Evolutionary conservation across 2,113 vertebrate genomes (phyloP).

Genomic region (Kryptolebias marmoratus): DNA sequence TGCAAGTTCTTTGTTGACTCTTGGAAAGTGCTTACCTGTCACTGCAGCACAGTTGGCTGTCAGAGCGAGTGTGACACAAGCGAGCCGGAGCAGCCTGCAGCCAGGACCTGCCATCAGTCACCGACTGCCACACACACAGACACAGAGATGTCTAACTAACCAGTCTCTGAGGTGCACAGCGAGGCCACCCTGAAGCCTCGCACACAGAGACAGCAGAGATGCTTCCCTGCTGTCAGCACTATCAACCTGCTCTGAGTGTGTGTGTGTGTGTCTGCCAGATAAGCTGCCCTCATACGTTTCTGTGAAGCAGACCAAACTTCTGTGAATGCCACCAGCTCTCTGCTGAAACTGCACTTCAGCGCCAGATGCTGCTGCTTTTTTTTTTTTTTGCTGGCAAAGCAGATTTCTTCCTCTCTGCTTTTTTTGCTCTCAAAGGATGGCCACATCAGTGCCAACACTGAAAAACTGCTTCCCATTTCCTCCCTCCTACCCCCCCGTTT

Average conservation of each 20-base stretch:
- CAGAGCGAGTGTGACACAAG: slow-evolving; percentile 68
- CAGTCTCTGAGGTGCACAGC: slow-evolving; percentile 71
- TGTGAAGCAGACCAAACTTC: slow-evolving; percentile 72
- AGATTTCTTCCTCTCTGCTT: slow-evolving; percentile 63
- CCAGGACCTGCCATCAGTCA: slow-evolving; percentile 73
- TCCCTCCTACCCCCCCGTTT: not conserved
- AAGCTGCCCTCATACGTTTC: slow-evolving; percentile 74
- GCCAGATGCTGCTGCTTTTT: slow-evolving; percentile 49
- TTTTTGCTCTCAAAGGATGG: slow-evolving; percentile 60
- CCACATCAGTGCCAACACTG: slow-evolving; percentile 65
- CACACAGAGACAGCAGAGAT: slow-evolving; percentile 48
- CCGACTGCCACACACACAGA: slow-evolving; percentile 59
- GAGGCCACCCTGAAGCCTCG: slow-evolving; percentile 68
- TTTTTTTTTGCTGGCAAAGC: slow-evolving; percentile 70
- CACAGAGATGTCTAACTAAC: slow-evolving; percentile 68
- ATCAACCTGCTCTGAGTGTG: slow-evolving; percentile 48
- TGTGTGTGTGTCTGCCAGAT: slow-evolving; percentile 55
- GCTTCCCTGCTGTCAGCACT: slow-evolving; percentile 76
- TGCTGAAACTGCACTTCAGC: slow-evolving; percentile 81
- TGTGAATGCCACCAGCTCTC: slow-evolving; percentile 75
- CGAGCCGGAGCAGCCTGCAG: slow-evolving; percentile 67
- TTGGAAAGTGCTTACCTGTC: slow-evolving; percentile 77
- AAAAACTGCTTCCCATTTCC: slow-evolving; percentile 53
- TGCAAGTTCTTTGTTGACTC: slow-evolving; percentile 69
- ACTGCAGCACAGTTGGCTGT: slow-evolving; percentile 65